phyloP scores from a whole-genome alignment of 2,113 vertebrate genomes.

The Ranitomeya variabilis region DNA sequence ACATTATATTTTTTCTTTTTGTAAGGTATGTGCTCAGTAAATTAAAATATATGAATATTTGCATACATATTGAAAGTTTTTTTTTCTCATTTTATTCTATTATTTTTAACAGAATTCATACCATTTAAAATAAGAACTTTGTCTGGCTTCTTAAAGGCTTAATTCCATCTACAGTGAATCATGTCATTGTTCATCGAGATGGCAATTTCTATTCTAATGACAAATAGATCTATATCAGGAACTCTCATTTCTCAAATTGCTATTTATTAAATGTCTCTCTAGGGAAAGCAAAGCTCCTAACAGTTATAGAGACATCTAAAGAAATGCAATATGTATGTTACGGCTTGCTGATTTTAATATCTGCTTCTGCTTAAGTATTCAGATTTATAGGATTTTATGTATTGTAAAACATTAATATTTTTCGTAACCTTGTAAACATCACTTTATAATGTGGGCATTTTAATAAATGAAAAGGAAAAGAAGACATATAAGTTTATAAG shows the following conservation, averaged over 20 bases:
- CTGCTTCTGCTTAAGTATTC: neutral
- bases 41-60: slow-evolving; percentile 6
- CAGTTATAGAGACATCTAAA: slow-evolving; percentile 25
- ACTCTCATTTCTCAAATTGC: slow-evolving; percentile 28
- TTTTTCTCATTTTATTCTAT: neutral
- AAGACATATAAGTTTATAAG: too few relatives aligned
- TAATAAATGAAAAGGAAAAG: neutral
- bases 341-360: slow-evolving; percentile 21
- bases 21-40: neutral
- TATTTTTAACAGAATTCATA: neutral
- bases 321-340: slow-evolving; percentile 14
- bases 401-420: slow-evolving; percentile 1
- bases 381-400: slow-evolving; percentile 27
- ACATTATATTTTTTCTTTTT: neutral
- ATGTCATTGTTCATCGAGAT: slow-evolving; percentile 40
- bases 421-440: neutral
- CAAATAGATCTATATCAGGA: slow-evolving; percentile 28
- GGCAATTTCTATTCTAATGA: slow-evolving; percentile 37
- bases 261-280: slow-evolving; percentile 46
- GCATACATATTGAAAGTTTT: slow-evolving; percentile 17
- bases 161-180: slow-evolving; percentile 11
- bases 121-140: neutral
- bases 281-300: slow-evolving; percentile 14
- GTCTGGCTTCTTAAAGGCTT: slow-evolving; percentile 33
- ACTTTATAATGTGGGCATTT: neutral